Evolutionary conservation across 2,797 vertebrate genomes (phyloP).

Genomic region (Parotocinclus haroldoi): DNA sequence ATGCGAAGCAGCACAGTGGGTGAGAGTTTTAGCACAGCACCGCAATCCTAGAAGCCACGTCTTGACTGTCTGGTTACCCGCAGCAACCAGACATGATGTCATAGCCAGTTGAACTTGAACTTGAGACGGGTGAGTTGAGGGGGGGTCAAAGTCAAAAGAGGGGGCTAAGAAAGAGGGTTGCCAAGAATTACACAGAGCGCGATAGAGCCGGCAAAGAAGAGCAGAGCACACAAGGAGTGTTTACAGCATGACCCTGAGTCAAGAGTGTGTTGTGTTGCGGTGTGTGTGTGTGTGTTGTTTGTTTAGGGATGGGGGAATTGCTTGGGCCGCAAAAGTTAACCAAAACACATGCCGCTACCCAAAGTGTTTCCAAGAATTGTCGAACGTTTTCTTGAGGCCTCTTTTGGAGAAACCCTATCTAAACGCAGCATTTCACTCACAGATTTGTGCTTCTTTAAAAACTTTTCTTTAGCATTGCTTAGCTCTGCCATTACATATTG

Average conservation of each 20-base stretch:
- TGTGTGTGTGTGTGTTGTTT: constrained; percentile 49
- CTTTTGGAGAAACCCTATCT: constrained; percentile 54
- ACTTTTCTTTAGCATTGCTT: no score
- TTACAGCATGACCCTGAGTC: constrained; percentile 63
- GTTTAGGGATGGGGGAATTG: constrained; percentile 63
- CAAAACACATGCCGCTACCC: constrained; percentile 66
- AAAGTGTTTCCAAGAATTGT: constrained; percentile 69
- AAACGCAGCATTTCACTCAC: no score
- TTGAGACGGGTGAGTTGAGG: constrained; percentile 68
- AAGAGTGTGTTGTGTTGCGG: constrained; percentile 53
- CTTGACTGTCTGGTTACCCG: constrained; percentile 85
- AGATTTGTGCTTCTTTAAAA: no score
- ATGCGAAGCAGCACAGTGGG: constrained; percentile 47
- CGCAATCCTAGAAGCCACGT: constrained; percentile 79
- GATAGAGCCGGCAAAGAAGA: constrained; percentile 57
- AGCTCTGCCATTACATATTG: no score
- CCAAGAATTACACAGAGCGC: constrained; percentile 72
- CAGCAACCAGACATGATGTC: constrained; percentile 94
- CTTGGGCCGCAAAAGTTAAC: constrained; percentile 69
- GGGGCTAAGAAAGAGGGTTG: constrained; percentile 74
- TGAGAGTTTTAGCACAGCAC: constrained; percentile 62
- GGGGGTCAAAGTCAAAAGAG: constrained; percentile 56
- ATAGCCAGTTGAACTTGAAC: constrained; percentile 88
- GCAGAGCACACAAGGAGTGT: constrained; percentile 64
- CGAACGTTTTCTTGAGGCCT: constrained; percentile 67